phyloP scores from a whole-genome alignment of 2,888 invertebrate species.

The Nomada flava region DNA sequence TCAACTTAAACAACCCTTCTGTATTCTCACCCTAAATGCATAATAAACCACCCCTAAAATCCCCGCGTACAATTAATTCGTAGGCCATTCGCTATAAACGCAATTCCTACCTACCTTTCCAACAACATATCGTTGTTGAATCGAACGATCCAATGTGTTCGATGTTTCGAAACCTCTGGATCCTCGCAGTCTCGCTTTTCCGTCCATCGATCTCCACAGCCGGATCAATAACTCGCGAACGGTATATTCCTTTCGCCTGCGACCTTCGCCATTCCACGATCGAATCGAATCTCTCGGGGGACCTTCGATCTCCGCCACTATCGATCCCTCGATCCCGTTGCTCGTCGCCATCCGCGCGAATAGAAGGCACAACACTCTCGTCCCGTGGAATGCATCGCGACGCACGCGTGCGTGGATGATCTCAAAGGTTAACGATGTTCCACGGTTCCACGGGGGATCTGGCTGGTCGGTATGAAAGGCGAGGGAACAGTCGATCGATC shows the following conservation, averaged over 20 bases:
- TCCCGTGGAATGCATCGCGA: conserved; percentile 65
- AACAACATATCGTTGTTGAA: neutral
- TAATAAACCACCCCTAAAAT: too few species aligned
- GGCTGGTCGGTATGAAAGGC: conserved; percentile 37
- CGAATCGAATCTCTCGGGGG: conserved; percentile 69
- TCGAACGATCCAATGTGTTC: neutral
- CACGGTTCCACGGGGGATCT: conserved; percentile 53
- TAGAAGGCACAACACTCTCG: conserved; percentile 35
- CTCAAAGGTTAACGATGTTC: conserved; percentile 79
- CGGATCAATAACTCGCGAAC: conserved; percentile 63
- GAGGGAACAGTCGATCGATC: conserved; percentile 40
- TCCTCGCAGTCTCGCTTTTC: conserved; percentile 19
- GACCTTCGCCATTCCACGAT: conserved; percentile 72
- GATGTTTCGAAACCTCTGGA: conserved; percentile 22
- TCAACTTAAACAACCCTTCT: too few species aligned
- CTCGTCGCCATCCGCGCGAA: conserved; percentile 49
- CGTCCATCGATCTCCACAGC: conserved; percentile 38
- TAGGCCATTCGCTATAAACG: too few species aligned
- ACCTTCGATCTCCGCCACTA: conserved; percentile 67
- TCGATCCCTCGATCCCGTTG: conserved; percentile 71
- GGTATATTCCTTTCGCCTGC: conserved; percentile 62
- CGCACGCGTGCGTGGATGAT: conserved; percentile 68
- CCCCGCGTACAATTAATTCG: too few species aligned
- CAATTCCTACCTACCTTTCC: too few species aligned
- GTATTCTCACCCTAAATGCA: too few species aligned